These are phyloP conservation scores for Folsomia manolachei DNA, from an alignment of 2,888 invertebrate genomes.

Conservation along the genomic window DNA sequence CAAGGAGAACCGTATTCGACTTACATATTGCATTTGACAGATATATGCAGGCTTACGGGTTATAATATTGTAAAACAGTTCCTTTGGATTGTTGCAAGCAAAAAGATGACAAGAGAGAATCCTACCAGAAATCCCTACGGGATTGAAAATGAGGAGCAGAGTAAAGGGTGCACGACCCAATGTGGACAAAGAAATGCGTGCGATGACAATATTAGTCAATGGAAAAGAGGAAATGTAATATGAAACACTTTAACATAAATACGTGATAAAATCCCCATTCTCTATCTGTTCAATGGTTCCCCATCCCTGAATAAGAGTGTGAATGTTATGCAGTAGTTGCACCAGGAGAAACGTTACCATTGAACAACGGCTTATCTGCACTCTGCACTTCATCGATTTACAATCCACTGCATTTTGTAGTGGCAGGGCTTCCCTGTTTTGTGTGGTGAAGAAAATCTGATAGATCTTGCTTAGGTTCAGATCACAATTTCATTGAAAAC, in stretches of 20 bases:
- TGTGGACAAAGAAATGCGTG: too few relatives aligned
- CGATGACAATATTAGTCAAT: not conserved
- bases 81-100: too few relatives aligned
- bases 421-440: not conserved
- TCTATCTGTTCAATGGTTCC: not conserved
- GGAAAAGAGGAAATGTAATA: not conserved
- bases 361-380: too few relatives aligned
- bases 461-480: not conserved
- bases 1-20: too few relatives aligned
- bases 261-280: not conserved
- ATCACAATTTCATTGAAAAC: not conserved
- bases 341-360: not conserved
- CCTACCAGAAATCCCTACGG: too few relatives aligned
- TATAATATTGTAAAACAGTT: too few relatives aligned
- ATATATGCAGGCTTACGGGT: not conserved
- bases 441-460: not conserved
- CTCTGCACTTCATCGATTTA: slow-evolving; percentile 1
- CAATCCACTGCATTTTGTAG: not conserved
- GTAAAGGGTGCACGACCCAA: not conserved
- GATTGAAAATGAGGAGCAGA: not conserved
- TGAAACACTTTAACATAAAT: not conserved
- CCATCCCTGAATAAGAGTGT: too few relatives aligned
- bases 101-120: not conserved
- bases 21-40: too few relatives aligned
- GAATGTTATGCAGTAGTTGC: not conserved